Evolutionary conservation across 2,797 vertebrate genomes (phyloP).

Genomic region (Catostomus latipinnis): DNA sequence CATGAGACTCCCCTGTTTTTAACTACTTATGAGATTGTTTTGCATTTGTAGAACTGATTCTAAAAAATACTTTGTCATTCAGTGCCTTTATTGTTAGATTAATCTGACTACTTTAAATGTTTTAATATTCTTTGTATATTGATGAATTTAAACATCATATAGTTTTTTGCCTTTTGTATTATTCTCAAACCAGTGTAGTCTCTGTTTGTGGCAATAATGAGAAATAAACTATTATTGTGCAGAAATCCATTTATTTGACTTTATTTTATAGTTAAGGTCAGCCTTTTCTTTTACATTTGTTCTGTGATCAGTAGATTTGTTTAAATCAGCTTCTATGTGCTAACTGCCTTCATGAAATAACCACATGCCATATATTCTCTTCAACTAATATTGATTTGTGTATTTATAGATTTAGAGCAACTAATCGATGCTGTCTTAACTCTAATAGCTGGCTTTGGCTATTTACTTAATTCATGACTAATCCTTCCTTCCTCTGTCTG

Average conservation of each 20-base stretch:
- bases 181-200: constrained; percentile 38
- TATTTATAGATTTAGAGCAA: background rate
- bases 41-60: constrained; percentile 13
- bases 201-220: constrained; percentile 34
- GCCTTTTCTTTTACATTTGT: background rate
- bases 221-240: constrained; percentile 54
- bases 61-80: background rate
- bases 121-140: background rate
- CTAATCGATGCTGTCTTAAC: constrained; percentile 70
- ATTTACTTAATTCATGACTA: constrained; percentile 88
- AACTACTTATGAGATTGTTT: constrained; percentile 44
- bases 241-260: constrained; percentile 15
- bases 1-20: too few species aligned
- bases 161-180: constrained; percentile 14
- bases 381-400: constrained; percentile 16
- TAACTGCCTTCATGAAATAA: constrained; percentile 22
- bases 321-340: constrained; percentile 2
- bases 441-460: constrained; percentile 82
- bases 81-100: constrained; percentile 16
- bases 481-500: constrained; percentile 77
- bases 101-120: background rate
- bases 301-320: background rate
- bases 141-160: constrained; percentile 1
- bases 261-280: constrained; percentile 26
- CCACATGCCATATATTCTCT: constrained; percentile 3